phyloP scores from a whole-genome alignment of 2,888 invertebrate species.

The Xanthia icteritia region DNA sequence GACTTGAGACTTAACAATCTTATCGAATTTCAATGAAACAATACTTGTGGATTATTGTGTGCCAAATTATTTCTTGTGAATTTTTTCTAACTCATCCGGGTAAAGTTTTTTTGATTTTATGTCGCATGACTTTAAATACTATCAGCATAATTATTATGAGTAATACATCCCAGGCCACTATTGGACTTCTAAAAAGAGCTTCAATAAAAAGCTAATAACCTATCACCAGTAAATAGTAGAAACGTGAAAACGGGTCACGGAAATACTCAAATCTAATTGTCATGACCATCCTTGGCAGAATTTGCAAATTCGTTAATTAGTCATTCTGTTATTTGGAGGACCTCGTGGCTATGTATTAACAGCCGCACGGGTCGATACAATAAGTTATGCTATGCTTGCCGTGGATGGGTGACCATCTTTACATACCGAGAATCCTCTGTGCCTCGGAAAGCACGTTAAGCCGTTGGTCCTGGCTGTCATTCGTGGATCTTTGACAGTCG shows the following conservation, averaged over 20 bases:
- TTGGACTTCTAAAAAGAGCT: neutral
- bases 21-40: slow-evolving; percentile 40
- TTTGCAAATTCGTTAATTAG: neutral
- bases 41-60: slow-evolving; percentile 17
- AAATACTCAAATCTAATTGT: neutral
- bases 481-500: too few relatives aligned
- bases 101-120: neutral
- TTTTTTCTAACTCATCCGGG: neutral
- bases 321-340: neutral
- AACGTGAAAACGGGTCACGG: too few relatives aligned
- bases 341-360: too few relatives aligned
- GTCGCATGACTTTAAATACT: neutral
- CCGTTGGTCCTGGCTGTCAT: too few relatives aligned
- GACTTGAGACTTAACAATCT: slow-evolving; percentile 28
- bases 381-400: too few relatives aligned
- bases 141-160: neutral
- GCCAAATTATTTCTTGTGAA: slow-evolving; percentile 8
- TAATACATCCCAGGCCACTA: neutral
- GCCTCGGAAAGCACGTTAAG: too few relatives aligned
- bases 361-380: too few relatives aligned
- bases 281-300: neutral
- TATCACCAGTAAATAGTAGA: neutral
- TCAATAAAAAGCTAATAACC: neutral
- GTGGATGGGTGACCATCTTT: too few relatives aligned
- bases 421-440: too few relatives aligned